A percentile compares a stretch with the other conserved stretches of the same genome.
Evolutionary conservation across 2,888 invertebrate genomes (phyloP).

Genomic region (Synanthedon formicaeformis): DNA sequence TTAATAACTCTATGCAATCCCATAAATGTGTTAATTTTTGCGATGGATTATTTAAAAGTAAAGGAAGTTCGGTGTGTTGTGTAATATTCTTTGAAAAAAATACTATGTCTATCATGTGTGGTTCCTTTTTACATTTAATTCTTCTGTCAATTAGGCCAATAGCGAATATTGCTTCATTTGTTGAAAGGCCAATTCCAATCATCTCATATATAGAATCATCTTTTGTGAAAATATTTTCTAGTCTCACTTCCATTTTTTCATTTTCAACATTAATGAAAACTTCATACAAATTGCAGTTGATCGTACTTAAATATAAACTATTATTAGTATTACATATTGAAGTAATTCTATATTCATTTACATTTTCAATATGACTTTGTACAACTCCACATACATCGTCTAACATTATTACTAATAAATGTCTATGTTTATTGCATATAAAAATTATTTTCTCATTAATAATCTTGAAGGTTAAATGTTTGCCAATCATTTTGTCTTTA

Average conservation of each 20-base stretch:
- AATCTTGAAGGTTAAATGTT: conserved; percentile 19
- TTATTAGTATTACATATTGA: conserved; percentile 20
- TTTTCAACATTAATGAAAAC: conserved; percentile 16
- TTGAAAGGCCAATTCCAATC: conserved; percentile 28
- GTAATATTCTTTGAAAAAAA: conserved; percentile 20
- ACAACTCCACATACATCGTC: conserved; percentile 25
- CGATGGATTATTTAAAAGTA: conserved; percentile 32
- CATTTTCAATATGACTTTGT: conserved; percentile 28
- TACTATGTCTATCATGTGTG: conserved; percentile 28
- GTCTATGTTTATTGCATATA: conserved; percentile 44
- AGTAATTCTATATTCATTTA: conserved; percentile 47
- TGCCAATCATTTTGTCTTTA: conserved; percentile 42
- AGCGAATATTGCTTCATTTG: conserved; percentile 28
- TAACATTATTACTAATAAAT: conserved; percentile 35
- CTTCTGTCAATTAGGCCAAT: conserved; percentile 29
- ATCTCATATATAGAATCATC: conserved; percentile 30
- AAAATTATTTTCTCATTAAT: conserved; percentile 27
- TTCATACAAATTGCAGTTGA: conserved; percentile 36
- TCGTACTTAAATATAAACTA: conserved; percentile 27
- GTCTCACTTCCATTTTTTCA: conserved; percentile 16
- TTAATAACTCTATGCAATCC: conserved; percentile 43
- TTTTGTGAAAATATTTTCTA: conserved; percentile 23
- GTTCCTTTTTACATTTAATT: conserved; percentile 31
- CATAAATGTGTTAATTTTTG: conserved; percentile 32
- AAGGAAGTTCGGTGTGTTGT: conserved; percentile 17